Evolutionary conservation across 2,113 vertebrate genomes (phyloP).

Genomic region (Prietella phreatophila): DNA sequence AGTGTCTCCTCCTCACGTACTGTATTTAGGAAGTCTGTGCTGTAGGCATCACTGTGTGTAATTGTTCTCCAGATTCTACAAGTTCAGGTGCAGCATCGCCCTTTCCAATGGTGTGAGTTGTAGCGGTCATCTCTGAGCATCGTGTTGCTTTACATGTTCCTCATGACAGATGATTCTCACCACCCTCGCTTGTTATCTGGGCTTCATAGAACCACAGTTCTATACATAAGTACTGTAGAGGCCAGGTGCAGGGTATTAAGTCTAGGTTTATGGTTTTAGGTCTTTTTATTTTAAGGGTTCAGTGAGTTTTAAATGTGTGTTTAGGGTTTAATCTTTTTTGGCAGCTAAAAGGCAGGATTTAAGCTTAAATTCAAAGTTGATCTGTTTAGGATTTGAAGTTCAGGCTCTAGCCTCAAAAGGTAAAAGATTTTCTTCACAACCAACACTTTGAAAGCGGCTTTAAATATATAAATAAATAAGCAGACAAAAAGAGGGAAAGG

Average conservation of each 20-base stretch:
- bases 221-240: no score
- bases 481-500: background rate
- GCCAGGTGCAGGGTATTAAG: no score
- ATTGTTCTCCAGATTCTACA: background rate
- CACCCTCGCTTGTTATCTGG: no score
- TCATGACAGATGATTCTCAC: background rate
- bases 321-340: background rate
- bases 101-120: no score
- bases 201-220: no score
- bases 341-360: background rate
- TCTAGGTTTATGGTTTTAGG: no score
- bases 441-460: background rate
- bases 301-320: background rate
- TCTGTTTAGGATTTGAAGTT: background rate
- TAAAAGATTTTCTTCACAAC: background rate
- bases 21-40: no score
- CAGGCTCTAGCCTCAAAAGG: background rate
- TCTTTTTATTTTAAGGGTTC: background rate
- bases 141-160: background rate
- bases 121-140: background rate
- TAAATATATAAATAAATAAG: background rate
- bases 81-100: background rate
- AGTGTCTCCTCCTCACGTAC: no score
- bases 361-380: background rate
- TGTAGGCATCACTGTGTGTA: background rate